A percentile compares a stretch with the other conserved stretches of the same genome.
These are phyloP conservation scores for Archocentrus centrarchus DNA, from an alignment of 2,113 vertebrate genomes.

Conservation along the genomic window DNA sequence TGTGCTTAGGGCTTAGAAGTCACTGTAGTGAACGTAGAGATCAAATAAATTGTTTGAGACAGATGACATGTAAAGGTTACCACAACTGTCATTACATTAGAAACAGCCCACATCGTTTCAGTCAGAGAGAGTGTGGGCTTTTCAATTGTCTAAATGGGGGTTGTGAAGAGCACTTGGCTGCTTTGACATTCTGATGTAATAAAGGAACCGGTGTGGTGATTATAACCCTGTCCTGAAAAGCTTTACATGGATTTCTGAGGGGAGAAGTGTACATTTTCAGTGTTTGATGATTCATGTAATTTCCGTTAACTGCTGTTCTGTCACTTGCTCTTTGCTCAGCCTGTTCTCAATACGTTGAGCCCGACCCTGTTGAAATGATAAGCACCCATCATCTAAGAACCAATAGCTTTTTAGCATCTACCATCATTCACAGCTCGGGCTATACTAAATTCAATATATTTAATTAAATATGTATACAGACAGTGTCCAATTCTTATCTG, in stretches of 20 bases:
- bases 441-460: background rate
- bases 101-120: conserved; percentile 19
- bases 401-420: conserved; percentile 14
- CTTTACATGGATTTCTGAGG: conserved; percentile 53
- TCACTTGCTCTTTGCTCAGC: conserved; percentile 30
- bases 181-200: conserved; percentile 35
- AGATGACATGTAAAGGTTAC: conserved; percentile 16
- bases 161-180: conserved; percentile 39
- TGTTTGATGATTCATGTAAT: conserved; percentile 58
- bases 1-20: background rate
- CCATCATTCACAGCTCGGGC: conserved; percentile 4
- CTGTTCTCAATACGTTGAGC: background rate
- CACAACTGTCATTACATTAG: conserved; percentile 3
- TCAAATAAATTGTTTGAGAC: conserved; percentile 14
- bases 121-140: conserved; percentile 14
- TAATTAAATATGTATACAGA: background rate
- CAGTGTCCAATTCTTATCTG: background rate
- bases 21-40: background rate
- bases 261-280: conserved; percentile 23
- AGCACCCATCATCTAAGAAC: conserved; percentile 32
- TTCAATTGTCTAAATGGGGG: conserved; percentile 18
- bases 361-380: conserved; percentile 25
- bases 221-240: conserved; percentile 14
- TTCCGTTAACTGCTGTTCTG: conserved; percentile 38
- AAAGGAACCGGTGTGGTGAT: conserved; percentile 43